Conservation (phyloP, 1,140 invertebrate species). For the Asobara japonica region DNA sequence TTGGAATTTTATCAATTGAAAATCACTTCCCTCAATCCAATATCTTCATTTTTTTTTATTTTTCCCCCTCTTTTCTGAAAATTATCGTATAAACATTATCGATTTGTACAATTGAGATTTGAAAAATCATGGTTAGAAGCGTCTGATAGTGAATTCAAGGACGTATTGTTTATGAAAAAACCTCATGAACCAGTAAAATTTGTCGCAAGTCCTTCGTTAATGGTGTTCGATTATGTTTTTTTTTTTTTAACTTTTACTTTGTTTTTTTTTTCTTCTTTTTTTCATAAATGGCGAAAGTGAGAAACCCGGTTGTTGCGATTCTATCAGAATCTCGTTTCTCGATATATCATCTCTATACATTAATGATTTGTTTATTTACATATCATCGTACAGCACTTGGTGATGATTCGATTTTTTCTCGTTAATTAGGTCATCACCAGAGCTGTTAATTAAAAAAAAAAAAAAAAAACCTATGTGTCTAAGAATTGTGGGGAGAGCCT, state of each 20-base stretch:
- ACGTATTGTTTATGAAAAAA: not conserved
- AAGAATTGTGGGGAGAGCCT: not conserved
- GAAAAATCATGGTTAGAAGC: not conserved
- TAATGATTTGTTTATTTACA: slow-evolving; percentile 5
- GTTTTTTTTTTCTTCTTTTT: not conserved
- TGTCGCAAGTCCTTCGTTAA: not conserved
- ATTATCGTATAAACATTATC: slow-evolving; percentile 11
- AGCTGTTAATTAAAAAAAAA: not conserved
- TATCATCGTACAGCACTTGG: not conserved
- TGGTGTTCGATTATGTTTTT: not conserved
- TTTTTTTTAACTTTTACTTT: not conserved
- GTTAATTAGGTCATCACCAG: not conserved
- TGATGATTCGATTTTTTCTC: not conserved
- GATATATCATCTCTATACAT: slow-evolving; percentile 13
- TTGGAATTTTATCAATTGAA: not conserved
- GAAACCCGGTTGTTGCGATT: not conserved
- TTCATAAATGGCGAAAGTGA: not conserved
- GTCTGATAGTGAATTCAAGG: not conserved
- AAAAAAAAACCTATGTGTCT: not conserved
- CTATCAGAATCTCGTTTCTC: not conserved
- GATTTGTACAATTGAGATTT: slow-evolving; percentile 14
- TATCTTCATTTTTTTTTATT: slow-evolving; percentile 9
- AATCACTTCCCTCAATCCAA: not conserved
- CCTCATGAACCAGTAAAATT: not conserved
- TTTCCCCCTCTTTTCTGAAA: slow-evolving; percentile 7